A percentile compares a stretch with the other conserved stretches of the same genome.
phyloP scores from a whole-genome alignment of 2,113 vertebrate genomes.

The Miniopterus natalensis region DNA sequence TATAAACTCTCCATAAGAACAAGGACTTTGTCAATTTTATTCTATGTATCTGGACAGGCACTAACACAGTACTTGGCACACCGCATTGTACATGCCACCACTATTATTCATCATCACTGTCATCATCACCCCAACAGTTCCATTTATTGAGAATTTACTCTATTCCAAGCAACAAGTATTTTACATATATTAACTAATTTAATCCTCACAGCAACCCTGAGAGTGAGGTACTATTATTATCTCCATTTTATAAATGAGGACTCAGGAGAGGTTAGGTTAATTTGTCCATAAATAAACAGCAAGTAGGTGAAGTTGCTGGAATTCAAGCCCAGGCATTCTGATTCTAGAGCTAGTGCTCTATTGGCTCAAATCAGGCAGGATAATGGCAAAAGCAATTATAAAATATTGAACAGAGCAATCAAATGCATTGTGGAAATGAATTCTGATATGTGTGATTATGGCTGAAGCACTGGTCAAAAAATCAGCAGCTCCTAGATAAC shows the following conservation, averaged over 20 bases:
- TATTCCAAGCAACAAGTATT: neutral
- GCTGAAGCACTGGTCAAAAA: neutral
- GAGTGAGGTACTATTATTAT: constrained; percentile 4
- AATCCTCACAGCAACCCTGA: neutral
- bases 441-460: constrained; percentile 1
- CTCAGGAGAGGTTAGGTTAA: neutral
- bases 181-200: neutral
- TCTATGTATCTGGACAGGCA: neutral
- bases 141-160: constrained; percentile 18
- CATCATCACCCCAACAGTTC: neutral
- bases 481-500: neutral
- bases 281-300: neutral
- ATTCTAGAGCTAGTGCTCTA: constrained; percentile 30
- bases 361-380: neutral
- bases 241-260: constrained; percentile 27
- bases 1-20: neutral
- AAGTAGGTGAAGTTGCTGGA: neutral
- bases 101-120: neutral
- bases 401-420: constrained; percentile 47
- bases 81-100: neutral
- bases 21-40: constrained; percentile 24
- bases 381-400: constrained; percentile 4
- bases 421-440: constrained; percentile 50
- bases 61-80: neutral
- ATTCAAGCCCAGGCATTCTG: neutral